Evolutionary conservation across 1,140 invertebrate species (phyloP).

Genomic region (Drosophila kepulauana): DNA sequence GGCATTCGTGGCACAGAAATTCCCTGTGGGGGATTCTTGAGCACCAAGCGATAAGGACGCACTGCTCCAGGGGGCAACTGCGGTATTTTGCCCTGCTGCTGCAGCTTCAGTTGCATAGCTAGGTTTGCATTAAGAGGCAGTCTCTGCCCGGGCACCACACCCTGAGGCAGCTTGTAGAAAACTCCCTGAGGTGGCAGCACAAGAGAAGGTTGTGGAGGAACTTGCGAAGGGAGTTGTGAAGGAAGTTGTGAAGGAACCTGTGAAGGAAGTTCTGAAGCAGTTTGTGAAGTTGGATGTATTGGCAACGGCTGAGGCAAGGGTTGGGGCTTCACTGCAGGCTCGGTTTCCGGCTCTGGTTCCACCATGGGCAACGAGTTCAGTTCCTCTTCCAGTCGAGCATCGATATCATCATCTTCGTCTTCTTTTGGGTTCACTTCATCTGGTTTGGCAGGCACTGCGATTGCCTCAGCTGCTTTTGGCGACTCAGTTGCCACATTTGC

Average conservation of each 20-base stretch:
- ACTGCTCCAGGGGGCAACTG: background rate
- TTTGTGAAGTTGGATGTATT: background rate
- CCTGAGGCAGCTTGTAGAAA: background rate
- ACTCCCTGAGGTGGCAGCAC: background rate
- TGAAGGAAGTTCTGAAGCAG: too few species aligned
- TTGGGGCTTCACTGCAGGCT: background rate
- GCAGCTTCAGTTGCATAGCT: constrained; percentile 16
- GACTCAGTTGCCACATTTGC: background rate
- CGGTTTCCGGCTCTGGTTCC: constrained; percentile 24
- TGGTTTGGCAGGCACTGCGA: background rate
- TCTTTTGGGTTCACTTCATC: background rate
- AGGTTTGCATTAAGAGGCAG: background rate
- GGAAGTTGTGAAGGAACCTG: too few species aligned
- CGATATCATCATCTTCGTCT: constrained; percentile 41
- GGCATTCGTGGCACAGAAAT: background rate
- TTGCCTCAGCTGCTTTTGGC: background rate
- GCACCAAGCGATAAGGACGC: background rate
- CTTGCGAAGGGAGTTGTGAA: too few species aligned
- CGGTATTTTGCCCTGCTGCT: background rate
- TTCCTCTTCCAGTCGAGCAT: constrained; percentile 55
- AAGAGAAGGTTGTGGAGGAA: background rate
- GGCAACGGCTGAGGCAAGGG: background rate
- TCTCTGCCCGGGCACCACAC: background rate
- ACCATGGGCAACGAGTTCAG: constrained; percentile 54
- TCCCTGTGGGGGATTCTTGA: background rate